Conservation (phyloP, 30 jellyfish, hydroid and myxozoan species). For the Cassiopea andromeda region DNA sequence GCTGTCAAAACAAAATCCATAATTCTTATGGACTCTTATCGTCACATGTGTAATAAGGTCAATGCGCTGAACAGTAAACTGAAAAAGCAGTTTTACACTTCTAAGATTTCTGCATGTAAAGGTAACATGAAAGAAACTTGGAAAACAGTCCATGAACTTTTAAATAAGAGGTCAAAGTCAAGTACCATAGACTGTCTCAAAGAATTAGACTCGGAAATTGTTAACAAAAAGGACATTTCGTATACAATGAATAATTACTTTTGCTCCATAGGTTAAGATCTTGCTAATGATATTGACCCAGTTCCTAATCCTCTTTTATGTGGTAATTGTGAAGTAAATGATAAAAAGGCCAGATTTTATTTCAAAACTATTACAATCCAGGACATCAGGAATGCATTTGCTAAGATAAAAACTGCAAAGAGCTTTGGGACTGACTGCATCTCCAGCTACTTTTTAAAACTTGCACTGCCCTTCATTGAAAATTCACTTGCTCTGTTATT, state of each 20-base stretch:
- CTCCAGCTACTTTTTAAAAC: slow-evolving; percentile 52
- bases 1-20: slow-evolving; percentile 17
- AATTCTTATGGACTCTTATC: slow-evolving; percentile 24
- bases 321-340: slow-evolving; percentile 10
- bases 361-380: slow-evolving; percentile 4
- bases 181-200: slow-evolving; percentile 38
- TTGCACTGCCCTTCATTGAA: no score
- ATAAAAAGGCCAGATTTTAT: slow-evolving; percentile 5
- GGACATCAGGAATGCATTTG: slow-evolving; percentile 23
- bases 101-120: slow-evolving; percentile 28
- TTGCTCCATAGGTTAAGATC: slow-evolving; percentile 56
- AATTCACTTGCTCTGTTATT: no score
- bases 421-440: slow-evolving; percentile 42
- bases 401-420: slow-evolving; percentile 43
- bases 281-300: slow-evolving; percentile 49
- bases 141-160: background rate
- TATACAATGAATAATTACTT: slow-evolving; percentile 1
- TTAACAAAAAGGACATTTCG: background rate
- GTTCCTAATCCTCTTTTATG: slow-evolving; percentile 45
- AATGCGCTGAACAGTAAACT: slow-evolving; percentile 11
- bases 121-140: slow-evolving; percentile 7
- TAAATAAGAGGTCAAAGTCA: slow-evolving; percentile 11
- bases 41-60: slow-evolving; percentile 31
- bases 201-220: slow-evolving; percentile 1
- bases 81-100: slow-evolving; percentile 28